These are phyloP conservation scores for Lasaia peninsularis DNA, from an alignment of 1,140 invertebrate species.

Conservation along the genomic window DNA sequence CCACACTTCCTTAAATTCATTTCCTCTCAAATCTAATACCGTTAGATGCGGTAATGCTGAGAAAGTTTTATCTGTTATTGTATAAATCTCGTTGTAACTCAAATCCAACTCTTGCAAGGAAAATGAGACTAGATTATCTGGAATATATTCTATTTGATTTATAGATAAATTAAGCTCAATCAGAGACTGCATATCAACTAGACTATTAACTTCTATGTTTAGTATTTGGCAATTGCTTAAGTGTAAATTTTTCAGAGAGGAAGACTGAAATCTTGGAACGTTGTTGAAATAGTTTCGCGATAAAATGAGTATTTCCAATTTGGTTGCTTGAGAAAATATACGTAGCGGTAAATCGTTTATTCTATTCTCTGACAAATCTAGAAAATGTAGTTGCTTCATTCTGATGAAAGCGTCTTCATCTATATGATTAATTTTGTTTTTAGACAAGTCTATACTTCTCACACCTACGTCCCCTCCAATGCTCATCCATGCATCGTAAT, in stretches of 20 bases:
- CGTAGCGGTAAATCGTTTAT: conserved; percentile 75
- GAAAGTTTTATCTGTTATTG: conserved; percentile 75
- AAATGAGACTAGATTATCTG: conserved; percentile 72
- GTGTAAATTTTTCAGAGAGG: conserved; percentile 75
- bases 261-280: conserved; percentile 75
- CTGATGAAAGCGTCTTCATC: conserved; percentile 49
- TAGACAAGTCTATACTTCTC: conserved; percentile 69
- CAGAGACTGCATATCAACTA: conserved; percentile 73
- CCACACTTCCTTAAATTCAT: conserved; percentile 80
- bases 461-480: conserved; percentile 56
- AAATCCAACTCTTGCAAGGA: conserved; percentile 78
- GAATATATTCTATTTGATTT: conserved; percentile 78
- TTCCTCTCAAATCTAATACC: conserved; percentile 81
- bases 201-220: conserved; percentile 61
- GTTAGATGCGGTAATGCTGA: conserved; percentile 77
- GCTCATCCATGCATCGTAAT: conserved; percentile 74
- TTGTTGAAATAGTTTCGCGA: conserved; percentile 81
- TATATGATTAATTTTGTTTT: conserved; percentile 68
- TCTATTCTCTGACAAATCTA: conserved; percentile 82
- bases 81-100: conserved; percentile 72
- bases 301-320: conserved; percentile 78
- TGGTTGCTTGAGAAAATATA: conserved; percentile 72
- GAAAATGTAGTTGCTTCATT: conserved; percentile 39
- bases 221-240: conserved; percentile 80
- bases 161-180: conserved; percentile 77